Evolutionary conservation across 2,888 invertebrate species (phyloP), one percentile per base, ranked within the genome.

Genomic region (Drosophila borborema): DNA sequence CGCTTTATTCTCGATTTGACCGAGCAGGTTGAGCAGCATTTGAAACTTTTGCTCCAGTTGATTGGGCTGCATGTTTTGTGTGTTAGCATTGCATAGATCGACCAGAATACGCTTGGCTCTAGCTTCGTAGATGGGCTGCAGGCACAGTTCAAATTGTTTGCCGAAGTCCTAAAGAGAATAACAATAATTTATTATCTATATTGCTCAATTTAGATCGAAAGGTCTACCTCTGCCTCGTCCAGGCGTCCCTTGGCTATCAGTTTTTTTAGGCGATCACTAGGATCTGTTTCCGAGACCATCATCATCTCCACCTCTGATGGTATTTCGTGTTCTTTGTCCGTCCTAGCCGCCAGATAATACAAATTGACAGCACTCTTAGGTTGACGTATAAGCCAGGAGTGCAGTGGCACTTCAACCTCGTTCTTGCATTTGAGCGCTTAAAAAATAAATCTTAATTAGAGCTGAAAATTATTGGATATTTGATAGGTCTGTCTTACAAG

Each of bases 81-180:
- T 79, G 34, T 78, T 84, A 7, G 81, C 72, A 40, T 76, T 79
- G 46, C 82, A 85, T 40, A 93, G 80, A 51, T 92, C 91, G 0
- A 89, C 28, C 2, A 93, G 77, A 28, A 92, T 83, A 51, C 81
- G 86, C 64, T 90, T 92, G 3, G 91, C 91, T 74, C 89, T 92
- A n/a, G 92, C 92, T 74, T 93, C 92, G 64, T 90, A 92, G 34
- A 93, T 89, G 2, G 93, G 92, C 70, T 93, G 93, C 36, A 92
- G 72, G 58, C 92, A 91, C 34, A 93, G 77, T 46, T 92, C 92
- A 58, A 92, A 93, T 72, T 92, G 91, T 8, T 80, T 86, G 6
- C 92, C 93, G 70, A 93, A 93, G 56, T 91, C 91, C 92, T 93
- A 16, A 6, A 10, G 3, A 16, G n/a, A 49, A 9, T 16, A 31